Evolutionary conservation across 1,140 invertebrate genomes (phyloP).

Genomic region (Drosophila fuyamai): DNA sequence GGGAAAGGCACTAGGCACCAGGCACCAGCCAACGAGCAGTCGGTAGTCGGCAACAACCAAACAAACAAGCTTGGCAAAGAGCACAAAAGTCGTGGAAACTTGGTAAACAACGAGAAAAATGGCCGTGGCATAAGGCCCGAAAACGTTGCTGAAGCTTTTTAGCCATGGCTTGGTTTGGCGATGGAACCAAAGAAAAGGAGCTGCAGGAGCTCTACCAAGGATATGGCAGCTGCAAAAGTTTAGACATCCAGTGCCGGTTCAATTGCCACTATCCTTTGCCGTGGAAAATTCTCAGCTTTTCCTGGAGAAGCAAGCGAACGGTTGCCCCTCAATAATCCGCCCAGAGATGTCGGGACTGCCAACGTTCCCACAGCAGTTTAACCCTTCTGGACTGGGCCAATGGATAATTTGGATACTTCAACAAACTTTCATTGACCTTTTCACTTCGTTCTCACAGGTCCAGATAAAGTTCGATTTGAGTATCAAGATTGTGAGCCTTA

Average conservation of each 20-base stretch:
- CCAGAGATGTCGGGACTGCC: slow-evolving; percentile 11
- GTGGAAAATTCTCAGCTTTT: slow-evolving; percentile 35
- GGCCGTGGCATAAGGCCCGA: slow-evolving; percentile 19
- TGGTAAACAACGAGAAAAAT: slow-evolving; percentile 66
- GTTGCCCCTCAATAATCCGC: slow-evolving; percentile 24
- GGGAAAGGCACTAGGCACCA: neutral
- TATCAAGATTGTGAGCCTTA: neutral
- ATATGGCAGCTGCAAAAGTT: slow-evolving; percentile 57
- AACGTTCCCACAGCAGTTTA: slow-evolving; percentile 23
- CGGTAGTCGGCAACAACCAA: slow-evolving; percentile 41
- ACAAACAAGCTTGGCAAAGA: slow-evolving; percentile 55
- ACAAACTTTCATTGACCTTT: slow-evolving; percentile 49
- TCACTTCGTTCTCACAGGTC: slow-evolving; percentile 39
- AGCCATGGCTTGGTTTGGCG: slow-evolving; percentile 6
- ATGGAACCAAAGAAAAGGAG: neutral
- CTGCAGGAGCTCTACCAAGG: slow-evolving; percentile 19
- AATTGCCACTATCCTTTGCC: slow-evolving; percentile 75
- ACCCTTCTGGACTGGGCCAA: slow-evolving; percentile 40
- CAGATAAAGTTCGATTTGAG: slow-evolving; percentile 26
- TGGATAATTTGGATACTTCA: slow-evolving; percentile 40
- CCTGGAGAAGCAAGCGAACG: neutral
- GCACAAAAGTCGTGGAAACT: slow-evolving; percentile 66
- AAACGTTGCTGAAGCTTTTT: slow-evolving; percentile 56
- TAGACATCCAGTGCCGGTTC: slow-evolving; percentile 59
- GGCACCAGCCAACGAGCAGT: too few relatives aligned